Conservation (phyloP, 1,140 invertebrate genomes). For the Megathymus violae region DNA sequence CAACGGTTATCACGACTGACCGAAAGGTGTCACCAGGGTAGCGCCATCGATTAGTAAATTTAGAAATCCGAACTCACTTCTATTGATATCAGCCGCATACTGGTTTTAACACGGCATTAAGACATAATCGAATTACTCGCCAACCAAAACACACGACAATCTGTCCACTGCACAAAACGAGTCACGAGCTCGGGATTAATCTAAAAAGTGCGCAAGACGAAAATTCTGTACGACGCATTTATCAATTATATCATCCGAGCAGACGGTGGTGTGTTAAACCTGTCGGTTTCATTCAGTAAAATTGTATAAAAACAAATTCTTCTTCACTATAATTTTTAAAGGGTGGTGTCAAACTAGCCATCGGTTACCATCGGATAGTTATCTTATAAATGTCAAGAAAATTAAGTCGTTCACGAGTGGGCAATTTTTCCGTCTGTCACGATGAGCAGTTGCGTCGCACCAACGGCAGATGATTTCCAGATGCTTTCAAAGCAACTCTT, state of each 20-base stretch:
- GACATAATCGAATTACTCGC: too few relatives aligned
- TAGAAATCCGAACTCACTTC: too few relatives aligned
- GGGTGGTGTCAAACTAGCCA: neutral
- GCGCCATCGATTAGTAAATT: too few relatives aligned
- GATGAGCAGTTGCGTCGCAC: slow-evolving; percentile 10
- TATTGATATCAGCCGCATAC: too few relatives aligned
- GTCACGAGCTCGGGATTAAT: too few relatives aligned
- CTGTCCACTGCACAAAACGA: too few relatives aligned
- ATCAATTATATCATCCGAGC: neutral
- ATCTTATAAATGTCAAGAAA: slow-evolving; percentile 26
- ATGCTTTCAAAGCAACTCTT: neutral
- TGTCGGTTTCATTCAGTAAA: neutral
- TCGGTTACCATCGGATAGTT: slow-evolving; percentile 7
- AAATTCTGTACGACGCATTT: neutral
- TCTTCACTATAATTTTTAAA: neutral
- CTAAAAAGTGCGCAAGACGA: too few relatives aligned
- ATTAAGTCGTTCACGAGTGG: slow-evolving; percentile 13
- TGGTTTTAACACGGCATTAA: too few relatives aligned
- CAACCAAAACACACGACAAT: too few relatives aligned
- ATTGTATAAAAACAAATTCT: neutral
- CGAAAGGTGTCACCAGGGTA: too few relatives aligned
- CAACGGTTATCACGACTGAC: too few relatives aligned
- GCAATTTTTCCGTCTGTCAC: slow-evolving; percentile 17
- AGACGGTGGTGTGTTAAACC: neutral
- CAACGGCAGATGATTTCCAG: neutral